Percentiles rank a stretch among this genome's conserved stretches.
Evolutionary conservation across 2,888 invertebrate species (phyloP).

Genomic region (Ophioninae sp.): DNA sequence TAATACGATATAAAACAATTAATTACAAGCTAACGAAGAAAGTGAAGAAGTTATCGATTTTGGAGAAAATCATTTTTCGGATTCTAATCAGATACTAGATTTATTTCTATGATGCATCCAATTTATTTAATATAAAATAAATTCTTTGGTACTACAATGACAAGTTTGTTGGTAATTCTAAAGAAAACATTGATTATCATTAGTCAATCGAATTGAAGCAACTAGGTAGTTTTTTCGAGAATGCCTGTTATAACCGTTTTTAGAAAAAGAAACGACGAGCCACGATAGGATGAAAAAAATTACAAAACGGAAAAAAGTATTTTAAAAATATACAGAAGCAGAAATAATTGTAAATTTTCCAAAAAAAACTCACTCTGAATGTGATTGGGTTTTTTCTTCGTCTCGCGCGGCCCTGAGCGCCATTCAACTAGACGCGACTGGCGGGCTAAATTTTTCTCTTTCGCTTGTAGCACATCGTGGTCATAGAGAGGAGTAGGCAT

Average conservation of each 20-base stretch:
- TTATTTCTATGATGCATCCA: too few relatives aligned
- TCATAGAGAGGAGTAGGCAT: conserved; percentile 39
- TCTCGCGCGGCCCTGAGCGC: conserved; percentile 21
- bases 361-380: conserved; percentile 12
- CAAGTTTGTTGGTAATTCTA: too few relatives aligned
- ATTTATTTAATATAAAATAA: too few relatives aligned
- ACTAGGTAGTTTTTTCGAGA: background rate
- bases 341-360: conserved; percentile 2
- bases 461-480: conserved; percentile 45
- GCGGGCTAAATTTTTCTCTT: conserved; percentile 44
- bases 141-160: too few relatives aligned
- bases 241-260: background rate
- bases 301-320: background rate
- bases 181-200: too few relatives aligned
- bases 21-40: background rate
- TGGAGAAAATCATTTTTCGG: too few relatives aligned
- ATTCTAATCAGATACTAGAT: too few relatives aligned
- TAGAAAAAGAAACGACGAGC: background rate
- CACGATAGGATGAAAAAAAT: background rate
- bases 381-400: conserved; percentile 14
- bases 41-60: background rate
- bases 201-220: too few relatives aligned
- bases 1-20: background rate
- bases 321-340: background rate
- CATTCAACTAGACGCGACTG: conserved; percentile 22